phyloP scores from a whole-genome alignment of 2,113 vertebrate genomes.

The Platysteira castanea region DNA sequence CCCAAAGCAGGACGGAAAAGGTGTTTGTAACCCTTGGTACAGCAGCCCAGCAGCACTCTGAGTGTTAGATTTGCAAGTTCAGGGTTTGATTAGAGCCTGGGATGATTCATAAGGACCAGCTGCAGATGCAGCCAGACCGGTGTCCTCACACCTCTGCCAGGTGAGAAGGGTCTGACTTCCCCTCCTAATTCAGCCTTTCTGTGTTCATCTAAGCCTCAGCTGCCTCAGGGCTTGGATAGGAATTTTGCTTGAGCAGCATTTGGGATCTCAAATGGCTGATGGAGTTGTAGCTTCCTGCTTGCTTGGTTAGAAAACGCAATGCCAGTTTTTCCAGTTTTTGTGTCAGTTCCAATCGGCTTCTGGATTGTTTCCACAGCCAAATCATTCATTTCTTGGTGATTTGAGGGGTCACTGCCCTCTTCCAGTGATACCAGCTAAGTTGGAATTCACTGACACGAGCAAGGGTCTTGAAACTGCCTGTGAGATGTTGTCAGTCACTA shows the following conservation, averaged over 20 bases:
- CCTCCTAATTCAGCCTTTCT: neutral
- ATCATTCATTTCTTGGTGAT: neutral
- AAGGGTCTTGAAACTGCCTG: neutral
- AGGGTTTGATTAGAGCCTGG: neutral
- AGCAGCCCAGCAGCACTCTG: neutral
- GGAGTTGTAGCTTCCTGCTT: neutral
- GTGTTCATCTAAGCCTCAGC: neutral
- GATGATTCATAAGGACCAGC: neutral
- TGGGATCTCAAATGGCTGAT: neutral
- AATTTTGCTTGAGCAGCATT: neutral
- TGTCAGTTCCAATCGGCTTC: neutral
- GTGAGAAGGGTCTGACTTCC: neutral
- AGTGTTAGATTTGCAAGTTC: neutral
- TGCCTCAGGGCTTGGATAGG: neutral
- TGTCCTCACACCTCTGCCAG: neutral
- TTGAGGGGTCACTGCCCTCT: neutral
- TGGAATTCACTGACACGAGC: neutral
- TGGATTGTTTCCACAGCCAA: neutral
- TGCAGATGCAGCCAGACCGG: neutral
- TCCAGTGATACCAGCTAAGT: neutral
- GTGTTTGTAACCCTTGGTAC: neutral
- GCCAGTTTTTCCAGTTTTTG: neutral
- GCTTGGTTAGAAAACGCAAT: neutral
- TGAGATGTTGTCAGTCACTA: neutral
- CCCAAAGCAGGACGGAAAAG: neutral